phyloP scores from a whole-genome alignment of 2,797 vertebrate genomes.

The Arctocebus calabarensis region DNA sequence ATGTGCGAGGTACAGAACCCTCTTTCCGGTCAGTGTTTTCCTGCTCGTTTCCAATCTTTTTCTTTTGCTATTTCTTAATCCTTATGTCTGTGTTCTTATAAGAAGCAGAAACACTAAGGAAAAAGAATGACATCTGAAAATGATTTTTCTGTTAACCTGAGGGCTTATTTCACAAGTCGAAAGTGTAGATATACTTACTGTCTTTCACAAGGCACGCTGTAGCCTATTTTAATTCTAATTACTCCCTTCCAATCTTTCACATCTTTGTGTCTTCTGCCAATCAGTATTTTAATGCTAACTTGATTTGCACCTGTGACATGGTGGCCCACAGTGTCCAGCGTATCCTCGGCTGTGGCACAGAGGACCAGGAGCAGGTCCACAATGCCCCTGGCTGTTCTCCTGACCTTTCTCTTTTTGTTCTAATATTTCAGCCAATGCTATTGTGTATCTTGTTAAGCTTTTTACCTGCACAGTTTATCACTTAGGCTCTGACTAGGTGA shows the following conservation, averaged over 20 bases:
- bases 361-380: fast-evolving
- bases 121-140: neutral
- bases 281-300: neutral
- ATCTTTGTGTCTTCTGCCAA: neutral
- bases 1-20: neutral
- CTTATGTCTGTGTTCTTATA: neutral
- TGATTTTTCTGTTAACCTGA: neutral
- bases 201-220: neutral
- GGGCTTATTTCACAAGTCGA: neutral
- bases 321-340: no score
- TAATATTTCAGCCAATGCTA: neutral
- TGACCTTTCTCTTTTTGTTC: neutral
- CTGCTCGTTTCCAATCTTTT: neutral
- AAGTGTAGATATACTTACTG: no score
- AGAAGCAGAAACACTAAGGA: neutral
- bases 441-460: neutral
- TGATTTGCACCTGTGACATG: neutral
- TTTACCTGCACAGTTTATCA: neutral
- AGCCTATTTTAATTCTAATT: neutral
- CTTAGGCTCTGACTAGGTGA: neutral
- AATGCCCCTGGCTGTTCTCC: fast-evolving
- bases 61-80: neutral
- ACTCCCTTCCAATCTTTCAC: neutral
- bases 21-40: neutral
- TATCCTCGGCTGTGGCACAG: fast-evolving